Percentiles rank a stretch among this genome's conserved stretches.
Evolutionary conservation across 2,888 invertebrate species (phyloP).

Genomic region (Brenthis hecate): DNA sequence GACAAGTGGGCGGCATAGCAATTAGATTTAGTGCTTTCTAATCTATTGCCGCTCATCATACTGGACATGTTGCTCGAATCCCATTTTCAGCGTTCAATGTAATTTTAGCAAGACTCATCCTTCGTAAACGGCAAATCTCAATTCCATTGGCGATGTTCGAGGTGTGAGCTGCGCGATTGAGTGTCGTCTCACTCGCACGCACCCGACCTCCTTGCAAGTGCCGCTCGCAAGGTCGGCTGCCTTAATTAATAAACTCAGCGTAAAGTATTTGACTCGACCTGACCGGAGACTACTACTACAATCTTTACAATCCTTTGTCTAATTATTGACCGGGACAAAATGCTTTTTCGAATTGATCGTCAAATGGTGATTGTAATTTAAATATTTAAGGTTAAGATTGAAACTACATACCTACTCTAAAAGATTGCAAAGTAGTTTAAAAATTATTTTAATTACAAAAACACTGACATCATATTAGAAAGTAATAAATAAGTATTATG

Average conservation of each 20-base stretch:
- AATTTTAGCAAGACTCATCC: slow-evolving; percentile 21
- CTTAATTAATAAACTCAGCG: slow-evolving; percentile 82
- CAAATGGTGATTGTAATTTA: slow-evolving; percentile 28
- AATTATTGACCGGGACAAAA: slow-evolving; percentile 75
- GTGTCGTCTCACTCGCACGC: slow-evolving; percentile 60
- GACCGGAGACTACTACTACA: slow-evolving; percentile 71
- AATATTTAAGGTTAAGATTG: too few relatives aligned
- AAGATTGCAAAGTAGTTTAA: too few relatives aligned
- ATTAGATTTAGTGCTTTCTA: slow-evolving; percentile 8
- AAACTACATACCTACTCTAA: too few relatives aligned
- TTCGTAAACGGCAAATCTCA: slow-evolving; percentile 25
- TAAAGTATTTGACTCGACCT: slow-evolving; percentile 81
- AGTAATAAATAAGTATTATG: too few relatives aligned
- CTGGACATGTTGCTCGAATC: too few relatives aligned
- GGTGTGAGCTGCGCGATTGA: slow-evolving; percentile 36
- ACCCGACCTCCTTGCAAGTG: slow-evolving; percentile 80
- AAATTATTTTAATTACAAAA: too few relatives aligned
- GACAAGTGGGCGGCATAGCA: slow-evolving; percentile 16
- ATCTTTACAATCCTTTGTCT: slow-evolving; percentile 79
- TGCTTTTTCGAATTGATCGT: slow-evolving; percentile 60
- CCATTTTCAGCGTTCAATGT: slow-evolving; percentile 19
- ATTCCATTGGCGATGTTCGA: slow-evolving; percentile 24
- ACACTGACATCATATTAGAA: too few relatives aligned
- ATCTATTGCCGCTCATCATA: slow-evolving; percentile 12
- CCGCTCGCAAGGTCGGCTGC: slow-evolving; percentile 81